Evolutionary conservation across 2,888 invertebrate species (phyloP).

Genomic region (Ochropleura leucogaster): DNA sequence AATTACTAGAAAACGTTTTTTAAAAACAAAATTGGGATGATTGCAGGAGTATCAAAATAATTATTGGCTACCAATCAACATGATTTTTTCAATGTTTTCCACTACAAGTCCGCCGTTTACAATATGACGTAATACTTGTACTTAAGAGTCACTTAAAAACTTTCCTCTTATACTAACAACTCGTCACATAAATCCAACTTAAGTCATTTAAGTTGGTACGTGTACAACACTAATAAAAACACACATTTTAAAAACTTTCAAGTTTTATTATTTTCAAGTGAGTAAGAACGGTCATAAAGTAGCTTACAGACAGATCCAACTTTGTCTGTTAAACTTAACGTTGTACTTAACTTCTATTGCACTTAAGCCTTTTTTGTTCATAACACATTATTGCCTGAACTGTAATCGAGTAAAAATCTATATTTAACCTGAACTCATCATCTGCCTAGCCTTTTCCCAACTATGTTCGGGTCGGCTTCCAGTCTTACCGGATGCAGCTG

Average conservation of each 20-base stretch:
- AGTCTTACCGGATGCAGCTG: too few species aligned
- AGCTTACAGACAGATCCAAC: conserved; percentile 49
- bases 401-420: not conserved
- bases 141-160: conserved; percentile 27
- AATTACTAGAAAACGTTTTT: too few species aligned
- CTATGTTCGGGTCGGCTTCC: too few species aligned
- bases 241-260: conserved; percentile 74
- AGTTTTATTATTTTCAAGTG: conserved; percentile 73
- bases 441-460: too few species aligned
- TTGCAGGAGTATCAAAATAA: too few species aligned
- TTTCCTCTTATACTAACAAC: conserved; percentile 62
- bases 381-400: not conserved
- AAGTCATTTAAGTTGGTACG: conserved; percentile 71
- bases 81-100: too few species aligned
- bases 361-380: not conserved
- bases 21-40: too few species aligned
- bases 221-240: conserved; percentile 67
- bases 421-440: not conserved
- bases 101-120: too few species aligned
- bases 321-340: not conserved
- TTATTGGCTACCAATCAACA: too few species aligned
- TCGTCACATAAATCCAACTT: conserved; percentile 71
- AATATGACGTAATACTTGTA: conserved; percentile 14
- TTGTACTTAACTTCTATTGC: not conserved
- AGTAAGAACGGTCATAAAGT: conserved; percentile 72